Evolutionary conservation across 2,113 vertebrate species (phyloP).

Genomic region (Falcunculus frontatus): DNA sequence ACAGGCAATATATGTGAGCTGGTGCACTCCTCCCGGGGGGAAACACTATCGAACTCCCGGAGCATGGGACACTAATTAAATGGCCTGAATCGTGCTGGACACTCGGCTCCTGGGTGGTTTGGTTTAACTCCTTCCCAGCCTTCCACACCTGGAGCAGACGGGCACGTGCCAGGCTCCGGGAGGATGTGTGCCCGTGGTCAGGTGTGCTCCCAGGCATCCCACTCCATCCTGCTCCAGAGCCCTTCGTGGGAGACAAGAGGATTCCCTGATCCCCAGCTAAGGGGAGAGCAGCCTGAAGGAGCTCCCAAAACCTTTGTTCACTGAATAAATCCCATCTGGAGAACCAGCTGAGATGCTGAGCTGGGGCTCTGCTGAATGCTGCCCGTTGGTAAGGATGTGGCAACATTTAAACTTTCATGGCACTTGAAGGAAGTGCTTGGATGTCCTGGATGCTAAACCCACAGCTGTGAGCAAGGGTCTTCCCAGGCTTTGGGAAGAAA

Average conservation of each 20-base stretch:
- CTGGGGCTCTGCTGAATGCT: background rate
- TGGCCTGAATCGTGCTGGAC: background rate
- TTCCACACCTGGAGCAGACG: rapidly evolving
- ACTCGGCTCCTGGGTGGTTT: background rate
- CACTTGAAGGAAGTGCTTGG: background rate
- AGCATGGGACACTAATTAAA: conserved; percentile 64
- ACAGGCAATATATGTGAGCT: conserved; percentile 62
- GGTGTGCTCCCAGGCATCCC: background rate
- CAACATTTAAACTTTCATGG: rapidly evolving
- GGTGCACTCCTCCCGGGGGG: conserved; percentile 42
- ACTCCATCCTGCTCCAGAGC: rapidly evolving
- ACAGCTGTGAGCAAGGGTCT: background rate
- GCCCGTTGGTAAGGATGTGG: rapidly evolving
- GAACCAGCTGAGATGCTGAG: background rate
- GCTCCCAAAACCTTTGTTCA: background rate
- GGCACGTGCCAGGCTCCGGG: rapidly evolving
- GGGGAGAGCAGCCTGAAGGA: rapidly evolving
- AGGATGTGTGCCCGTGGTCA: rapidly evolving
- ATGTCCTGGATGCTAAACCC: background rate
- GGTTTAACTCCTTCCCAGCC: background rate
- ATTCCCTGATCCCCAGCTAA: rapidly evolving
- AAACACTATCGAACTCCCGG: conserved; percentile 27
- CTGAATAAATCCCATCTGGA: rapidly evolving
- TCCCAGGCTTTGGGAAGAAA: background rate
- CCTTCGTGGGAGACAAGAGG: rapidly evolving